Base-by-base conservation (phyloP, 2,888 invertebrate genomes). In the Lasioglossum lativentre region DNA sequence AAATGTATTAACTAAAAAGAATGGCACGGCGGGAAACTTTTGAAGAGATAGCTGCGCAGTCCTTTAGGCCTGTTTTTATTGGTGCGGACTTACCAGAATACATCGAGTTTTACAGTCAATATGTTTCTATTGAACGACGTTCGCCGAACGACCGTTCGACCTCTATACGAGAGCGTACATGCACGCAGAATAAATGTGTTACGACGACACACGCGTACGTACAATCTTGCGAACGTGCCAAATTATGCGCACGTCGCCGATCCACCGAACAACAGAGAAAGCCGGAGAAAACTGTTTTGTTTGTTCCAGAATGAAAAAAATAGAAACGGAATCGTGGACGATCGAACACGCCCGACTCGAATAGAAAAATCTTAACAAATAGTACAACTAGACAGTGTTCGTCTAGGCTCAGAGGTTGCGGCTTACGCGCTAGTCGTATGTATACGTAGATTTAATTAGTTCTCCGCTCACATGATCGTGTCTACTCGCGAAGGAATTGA, bases 61-160 rank as follows among this genome's bases (percentile, higher is more conserved):
- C 70, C 52, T 78, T 93, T 94, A 93, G 93, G 93, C 93, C 94
- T 78, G 42, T 73, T 47, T 93, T 93, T 93, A 94, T 94, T 94
- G 90, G 92, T 93, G 91, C 92, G 90, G 91, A 86, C 89, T 86
- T 85, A 82, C 89, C 87, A 90, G 88, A 90, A 85, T 93, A 93
- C 93, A 93, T 91, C 89, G 89, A 92, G 83, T 90, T 91, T 91
- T 88, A 91, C 91, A 92, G 75, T 88, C 86, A 89, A 82, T 88
- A 85, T 83, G 30, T 89, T 87, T 88, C 86, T 90, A 91, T 86
- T 85, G 86, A 89, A 90, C 86, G 86, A 86, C 85, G 52, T 82
- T 82, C 74, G 63, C 68, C 40, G 66, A 76, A 80, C 82, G 81
- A 79, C 74, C 88, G 70, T 83, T 75, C 40, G 59, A 78, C 74